Percentiles rank a stretch among this genome's conserved stretches.
Conservation (phyloP, 2,888 invertebrate genomes). For the Acleris literana region DNA sequence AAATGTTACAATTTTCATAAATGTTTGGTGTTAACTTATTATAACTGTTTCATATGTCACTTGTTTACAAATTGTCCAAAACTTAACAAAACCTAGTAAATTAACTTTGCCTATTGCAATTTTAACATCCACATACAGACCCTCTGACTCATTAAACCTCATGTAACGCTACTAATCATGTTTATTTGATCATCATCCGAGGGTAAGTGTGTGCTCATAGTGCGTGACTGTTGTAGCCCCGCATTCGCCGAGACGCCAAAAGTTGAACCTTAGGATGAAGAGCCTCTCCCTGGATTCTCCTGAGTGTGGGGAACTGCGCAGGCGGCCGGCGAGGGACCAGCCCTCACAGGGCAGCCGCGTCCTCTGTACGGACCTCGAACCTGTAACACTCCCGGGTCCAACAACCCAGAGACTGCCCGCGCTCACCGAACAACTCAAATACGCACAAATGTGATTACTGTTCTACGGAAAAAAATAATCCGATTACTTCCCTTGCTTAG, state of each 20-base stretch:
- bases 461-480: slow-evolving; percentile 10
- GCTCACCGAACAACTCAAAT: slow-evolving; percentile 10
- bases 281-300: slow-evolving; percentile 98
- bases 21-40: slow-evolving; percentile 24
- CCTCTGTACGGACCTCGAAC: slow-evolving; percentile 82
- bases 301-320: slow-evolving; percentile 92
- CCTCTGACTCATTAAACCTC: slow-evolving; percentile 14
- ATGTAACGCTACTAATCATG: slow-evolving; percentile 15
- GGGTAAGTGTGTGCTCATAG: slow-evolving; percentile 63
- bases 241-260: slow-evolving; percentile 97
- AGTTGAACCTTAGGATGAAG: slow-evolving; percentile 98
- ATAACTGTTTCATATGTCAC: slow-evolving; percentile 2
- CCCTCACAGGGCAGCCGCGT: slow-evolving; percentile 84
- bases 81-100: too few relatives aligned
- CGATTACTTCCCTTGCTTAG: slow-evolving; percentile 16
- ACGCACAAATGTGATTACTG: slow-evolving; percentile 15
- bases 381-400: slow-evolving; percentile 59
- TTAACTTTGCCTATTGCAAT: not conserved
- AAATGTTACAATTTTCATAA: slow-evolving; percentile 31
- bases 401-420: slow-evolving; percentile 53
- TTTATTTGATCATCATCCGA: slow-evolving; percentile 7
- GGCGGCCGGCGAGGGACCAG: slow-evolving; percentile 83
- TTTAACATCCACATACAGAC: not conserved
- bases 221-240: slow-evolving; percentile 89
- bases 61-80: too few relatives aligned